These are phyloP conservation scores for Cyprinella venusta DNA, from an alignment of 2,797 vertebrate genomes.

Conservation along the genomic window DNA sequence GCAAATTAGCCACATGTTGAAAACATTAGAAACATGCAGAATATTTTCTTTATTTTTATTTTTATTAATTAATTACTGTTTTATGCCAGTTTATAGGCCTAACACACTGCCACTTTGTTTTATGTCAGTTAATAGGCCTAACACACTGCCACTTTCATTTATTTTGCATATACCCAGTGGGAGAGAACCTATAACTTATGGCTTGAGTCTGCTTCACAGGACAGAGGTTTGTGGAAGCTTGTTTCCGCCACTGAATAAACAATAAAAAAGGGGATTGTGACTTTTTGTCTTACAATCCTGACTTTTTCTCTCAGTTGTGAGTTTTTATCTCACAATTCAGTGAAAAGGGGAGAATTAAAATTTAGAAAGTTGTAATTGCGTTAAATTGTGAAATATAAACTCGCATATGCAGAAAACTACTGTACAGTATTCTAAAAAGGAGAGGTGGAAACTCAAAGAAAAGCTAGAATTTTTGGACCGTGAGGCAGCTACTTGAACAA, in stretches of 20 bases:
- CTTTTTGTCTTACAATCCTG: neutral
- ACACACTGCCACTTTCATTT: neutral
- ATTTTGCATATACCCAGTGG: neutral
- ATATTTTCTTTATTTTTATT: neutral
- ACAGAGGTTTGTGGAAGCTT: neutral
- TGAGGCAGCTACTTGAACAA: neutral
- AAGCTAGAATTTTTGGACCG: neutral
- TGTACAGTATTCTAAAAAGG: neutral
- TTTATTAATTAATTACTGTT: neutral
- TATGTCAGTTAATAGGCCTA: too few relatives aligned
- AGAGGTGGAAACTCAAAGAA: neutral
- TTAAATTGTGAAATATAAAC: too few relatives aligned
- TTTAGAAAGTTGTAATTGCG: too few relatives aligned
- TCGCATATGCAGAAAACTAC: neutral
- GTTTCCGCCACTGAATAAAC: neutral
- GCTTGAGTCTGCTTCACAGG: neutral
- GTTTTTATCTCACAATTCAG: neutral
- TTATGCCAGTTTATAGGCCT: neutral
- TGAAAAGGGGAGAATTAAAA: too few relatives aligned
- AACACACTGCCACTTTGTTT: too few relatives aligned
- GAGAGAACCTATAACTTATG: neutral
- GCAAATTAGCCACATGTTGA: neutral
- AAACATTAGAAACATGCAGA: neutral
- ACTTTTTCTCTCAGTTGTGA: neutral
- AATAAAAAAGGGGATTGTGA: neutral